Evolutionary conservation across 2,113 vertebrate species (phyloP), one percentile per base, ranked within the genome.

Genomic region (Formicarius rufipectus): DNA sequence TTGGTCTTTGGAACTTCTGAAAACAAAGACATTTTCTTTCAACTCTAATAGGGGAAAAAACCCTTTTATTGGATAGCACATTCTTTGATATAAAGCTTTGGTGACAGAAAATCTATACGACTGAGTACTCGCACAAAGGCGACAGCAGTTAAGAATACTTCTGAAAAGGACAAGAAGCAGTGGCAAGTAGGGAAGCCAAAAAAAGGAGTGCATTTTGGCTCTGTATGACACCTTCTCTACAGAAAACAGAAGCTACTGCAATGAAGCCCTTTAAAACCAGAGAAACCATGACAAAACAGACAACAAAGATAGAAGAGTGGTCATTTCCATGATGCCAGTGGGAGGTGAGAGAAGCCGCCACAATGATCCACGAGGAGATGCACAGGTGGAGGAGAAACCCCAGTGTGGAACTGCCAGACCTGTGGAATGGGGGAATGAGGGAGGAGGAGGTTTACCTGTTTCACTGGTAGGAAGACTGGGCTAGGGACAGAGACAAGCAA

Each of bases 1-100:
- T 50, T 79, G 62, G 53, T 81, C 73, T 72, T 83, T 21, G 40
- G n/a, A 80, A 92, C 84, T 49, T 39, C 40, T 69, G 60, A 89
- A 96, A 97, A 95, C 59, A 93, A 93, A 90, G 52, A 53, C 11
- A 45, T 86, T 84, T 92, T 53, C 66, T 91, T 95, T 64, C 35
- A 81, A 78, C 76, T 84, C 14, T 50, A 69, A 87, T 87, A 88
- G 37, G 35, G 25, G 64, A 82, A 86, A 94, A 90, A 81, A 27
- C 22, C 52, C 31, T 81, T 83, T 78, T 80, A 40, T 69, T 84
- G 88, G 90, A 68, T 88, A 84, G 22, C 15, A 40, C 52, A 40
- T 68, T 83, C 60, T 93, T 80, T 92, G 90, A 90, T 55, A 64
- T 17, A 81, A 90, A 93, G 52, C 64, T 90, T 60, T 81, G 52